phyloP scores from a whole-genome alignment of 2,797 vertebrate genomes.

The Sciurus carolinensis region DNA sequence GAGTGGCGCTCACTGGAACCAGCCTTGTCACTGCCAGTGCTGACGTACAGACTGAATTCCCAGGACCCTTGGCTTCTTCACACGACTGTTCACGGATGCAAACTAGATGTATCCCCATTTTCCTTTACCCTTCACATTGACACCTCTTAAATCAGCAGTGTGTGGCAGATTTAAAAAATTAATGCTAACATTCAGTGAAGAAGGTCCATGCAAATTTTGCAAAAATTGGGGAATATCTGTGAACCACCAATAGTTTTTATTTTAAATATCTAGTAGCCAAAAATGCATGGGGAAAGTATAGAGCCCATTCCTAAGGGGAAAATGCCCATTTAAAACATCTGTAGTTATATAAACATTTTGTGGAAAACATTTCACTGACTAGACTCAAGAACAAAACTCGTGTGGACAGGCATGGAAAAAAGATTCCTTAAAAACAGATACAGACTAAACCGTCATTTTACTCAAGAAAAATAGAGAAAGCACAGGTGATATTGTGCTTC shows the following conservation, averaged over 20 bases:
- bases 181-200: conserved; percentile 79
- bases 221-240: conserved; percentile 70
- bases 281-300: conserved; percentile 66
- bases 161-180: conserved; percentile 76
- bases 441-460: conserved; percentile 45
- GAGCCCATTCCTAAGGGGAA: background rate
- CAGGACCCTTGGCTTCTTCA: background rate
- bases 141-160: background rate
- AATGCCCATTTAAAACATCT: conserved; percentile 58
- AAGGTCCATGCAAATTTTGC: background rate
- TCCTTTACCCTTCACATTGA: conserved; percentile 36
- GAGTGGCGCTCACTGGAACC: background rate
- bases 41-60: background rate
- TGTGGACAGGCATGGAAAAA: background rate
- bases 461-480: background rate
- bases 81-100: conserved; percentile 66
- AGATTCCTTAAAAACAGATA: conserved; percentile 52
- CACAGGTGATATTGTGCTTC: background rate
- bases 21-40: too few species aligned
- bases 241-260: conserved; percentile 49
- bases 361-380: background rate
- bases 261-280: conserved; percentile 18
- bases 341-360: background rate
- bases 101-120: conserved; percentile 67
- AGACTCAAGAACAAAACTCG: background rate